Evolutionary conservation across 2,797 vertebrate genomes (phyloP), one percentile per base, ranked within the genome.

Genomic region (Okamejei kenojei): DNA sequence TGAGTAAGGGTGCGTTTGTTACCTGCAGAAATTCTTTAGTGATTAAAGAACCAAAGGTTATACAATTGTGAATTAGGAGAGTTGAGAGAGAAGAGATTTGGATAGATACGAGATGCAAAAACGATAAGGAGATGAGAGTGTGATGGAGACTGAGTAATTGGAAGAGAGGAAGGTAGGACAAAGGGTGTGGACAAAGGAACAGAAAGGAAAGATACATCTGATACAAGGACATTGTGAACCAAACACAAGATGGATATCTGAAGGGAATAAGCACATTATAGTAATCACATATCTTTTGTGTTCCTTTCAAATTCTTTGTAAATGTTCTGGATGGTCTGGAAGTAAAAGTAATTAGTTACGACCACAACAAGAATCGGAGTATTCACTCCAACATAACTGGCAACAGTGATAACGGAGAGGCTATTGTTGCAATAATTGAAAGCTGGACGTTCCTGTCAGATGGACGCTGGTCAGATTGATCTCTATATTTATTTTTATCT

Each of bases 121-220:
- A 84, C 73, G 71, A 29, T 76, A 93, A 92, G 94, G 95, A 94
- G 26, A 54, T 93, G 94, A 93, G 73, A 68, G 63, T n/a, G 74
- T 68, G 23, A 65, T 94, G 93, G 58, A 45, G 76, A 13, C 26
- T 54, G 15, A 29, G 93, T 94, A 58, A 95, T 92, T 95, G 94
- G 93, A 2, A 93, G 94, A 94, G 35, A 58, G 84, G 91, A 94
- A 90, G 93, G 94, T 95, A 94, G 93, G 94, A 94, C 95, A 95
- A 90, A 94, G 94, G 74, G 91, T 35, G 0, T 81, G 93, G 94
- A 93, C 77, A 94, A 82, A 35, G 94, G 93, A 93, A 93, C 93
- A 54, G 21, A 1, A 1, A 19, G 38, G 38, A 54, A n/a, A 13
- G 63, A 45, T 76, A 54, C 26, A 76, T 94, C 94, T 93, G 9